A percentile compares a stretch with the other conserved stretches of the same genome.
Conservation (phyloP, 1,140 invertebrate species). For the Scaptomyza graminum region DNA sequence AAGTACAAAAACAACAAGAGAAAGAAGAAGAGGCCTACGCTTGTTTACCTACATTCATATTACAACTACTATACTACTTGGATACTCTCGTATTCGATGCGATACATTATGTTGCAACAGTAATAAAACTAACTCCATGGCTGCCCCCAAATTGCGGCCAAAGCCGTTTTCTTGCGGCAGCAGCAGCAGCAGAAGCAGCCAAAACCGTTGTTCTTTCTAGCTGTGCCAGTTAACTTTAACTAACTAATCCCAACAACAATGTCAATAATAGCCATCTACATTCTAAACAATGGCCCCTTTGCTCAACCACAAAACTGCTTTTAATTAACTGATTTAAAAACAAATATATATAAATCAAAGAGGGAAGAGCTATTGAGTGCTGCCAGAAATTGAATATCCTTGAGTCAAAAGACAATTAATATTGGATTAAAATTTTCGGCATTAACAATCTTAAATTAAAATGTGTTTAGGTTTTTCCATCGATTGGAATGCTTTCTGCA, state of each 20-base stretch:
- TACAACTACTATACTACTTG: not conserved
- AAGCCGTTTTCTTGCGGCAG: conserved; percentile 10
- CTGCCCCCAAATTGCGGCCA: conserved; percentile 36
- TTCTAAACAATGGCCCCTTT: conserved; percentile 4
- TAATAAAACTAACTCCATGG: conserved; percentile 11
- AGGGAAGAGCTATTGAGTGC: not conserved
- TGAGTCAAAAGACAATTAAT: not conserved
- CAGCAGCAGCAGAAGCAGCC: conserved; percentile 13
- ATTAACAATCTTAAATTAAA: too few species aligned
- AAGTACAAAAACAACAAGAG: not conserved
- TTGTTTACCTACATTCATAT: conserved; percentile 65
- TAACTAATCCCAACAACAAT: conserved; percentile 41
- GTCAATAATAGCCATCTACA: conserved; percentile 20
- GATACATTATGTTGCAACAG: conserved; percentile 15
- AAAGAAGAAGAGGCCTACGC: conserved; percentile 15
- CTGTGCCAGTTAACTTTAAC: conserved; percentile 42
- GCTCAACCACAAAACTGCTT: conserved; percentile 2
- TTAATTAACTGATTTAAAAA: not conserved
- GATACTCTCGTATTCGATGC: conserved; percentile 4
- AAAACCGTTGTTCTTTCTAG: conserved; percentile 31
- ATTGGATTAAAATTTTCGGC: too few species aligned
- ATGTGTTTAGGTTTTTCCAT: too few species aligned
- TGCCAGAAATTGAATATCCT: too few species aligned
- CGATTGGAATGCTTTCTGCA: too few species aligned
- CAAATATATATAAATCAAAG: not conserved